Evolutionary conservation across 2,888 invertebrate genomes (phyloP).

Genomic region (Drosophila mulleri): DNA sequence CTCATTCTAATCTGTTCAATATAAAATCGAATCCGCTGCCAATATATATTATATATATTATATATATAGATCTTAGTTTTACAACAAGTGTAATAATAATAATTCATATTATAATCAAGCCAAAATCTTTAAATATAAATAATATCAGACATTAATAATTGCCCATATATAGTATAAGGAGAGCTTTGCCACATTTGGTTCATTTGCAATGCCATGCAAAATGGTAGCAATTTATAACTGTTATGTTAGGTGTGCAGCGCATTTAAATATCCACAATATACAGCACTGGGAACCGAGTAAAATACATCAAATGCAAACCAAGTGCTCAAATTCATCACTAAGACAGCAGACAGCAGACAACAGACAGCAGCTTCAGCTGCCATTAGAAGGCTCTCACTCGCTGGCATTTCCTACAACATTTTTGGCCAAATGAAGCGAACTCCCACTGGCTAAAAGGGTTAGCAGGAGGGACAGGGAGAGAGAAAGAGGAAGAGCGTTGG

Average conservation of each 20-base stretch:
- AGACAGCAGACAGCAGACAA: constrained; percentile 47
- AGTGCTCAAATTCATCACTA: constrained; percentile 70
- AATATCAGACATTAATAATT: constrained; percentile 4
- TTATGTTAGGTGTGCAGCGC: constrained; percentile 14
- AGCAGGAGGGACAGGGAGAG: neutral
- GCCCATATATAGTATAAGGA: neutral
- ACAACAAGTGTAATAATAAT: neutral
- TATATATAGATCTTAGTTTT: neutral
- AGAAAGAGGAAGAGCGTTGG: neutral
- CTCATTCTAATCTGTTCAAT: too few relatives aligned
- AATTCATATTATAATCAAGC: neutral
- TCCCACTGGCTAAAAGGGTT: constrained; percentile 23
- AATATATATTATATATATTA: too few relatives aligned
- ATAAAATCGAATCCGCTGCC: too few relatives aligned
- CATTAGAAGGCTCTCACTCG: constrained; percentile 10
- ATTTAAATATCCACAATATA: constrained; percentile 23
- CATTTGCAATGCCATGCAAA: neutral
- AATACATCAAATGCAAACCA: constrained; percentile 32
- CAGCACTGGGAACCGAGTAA: constrained; percentile 17
- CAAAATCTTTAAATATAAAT: constrained; percentile 5
- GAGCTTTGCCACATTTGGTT: neutral
- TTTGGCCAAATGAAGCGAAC: constrained; percentile 73
- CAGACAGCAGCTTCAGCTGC: constrained; percentile 6
- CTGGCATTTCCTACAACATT: constrained; percentile 56
- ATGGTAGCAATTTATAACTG: constrained; percentile 1